These are phyloP conservation scores for Chamaedrilus cognettii DNA, from an alignment of 2,888 invertebrate species.

Conservation along the genomic window DNA sequence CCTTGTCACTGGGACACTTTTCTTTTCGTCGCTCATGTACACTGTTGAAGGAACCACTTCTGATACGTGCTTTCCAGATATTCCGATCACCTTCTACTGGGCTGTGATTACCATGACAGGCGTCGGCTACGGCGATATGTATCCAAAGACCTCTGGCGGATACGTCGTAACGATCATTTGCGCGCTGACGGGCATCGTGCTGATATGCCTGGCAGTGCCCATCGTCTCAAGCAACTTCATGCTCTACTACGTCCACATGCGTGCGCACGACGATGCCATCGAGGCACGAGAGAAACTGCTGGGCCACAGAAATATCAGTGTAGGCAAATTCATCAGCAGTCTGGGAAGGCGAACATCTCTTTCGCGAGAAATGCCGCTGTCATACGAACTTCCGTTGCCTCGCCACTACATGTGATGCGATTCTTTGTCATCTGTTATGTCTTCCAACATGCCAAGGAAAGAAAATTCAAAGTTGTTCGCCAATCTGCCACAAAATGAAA, in stretches of 20 bases:
- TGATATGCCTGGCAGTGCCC: conserved; percentile 46
- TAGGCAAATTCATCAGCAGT: no score
- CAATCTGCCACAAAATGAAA: no score
- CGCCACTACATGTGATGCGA: no score
- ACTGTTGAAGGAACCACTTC: conserved; percentile 24
- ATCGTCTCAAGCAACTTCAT: conserved; percentile 47
- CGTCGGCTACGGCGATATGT: conserved; percentile 46
- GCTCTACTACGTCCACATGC: conserved; percentile 38
- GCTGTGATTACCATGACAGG: conserved; percentile 45
- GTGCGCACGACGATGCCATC: conserved; percentile 14
- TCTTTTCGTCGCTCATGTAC: conserved; percentile 33
- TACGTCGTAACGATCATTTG: conserved; percentile 44
- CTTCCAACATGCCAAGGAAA: no score
- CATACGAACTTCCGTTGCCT: no score
- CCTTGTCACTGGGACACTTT: conserved; percentile 29
- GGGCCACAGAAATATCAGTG: no score
- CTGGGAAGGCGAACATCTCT: no score
- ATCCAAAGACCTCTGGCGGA: conserved; percentile 40
- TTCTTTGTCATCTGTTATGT: no score
- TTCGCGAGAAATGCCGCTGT: no score
- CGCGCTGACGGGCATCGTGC: conserved; percentile 44
- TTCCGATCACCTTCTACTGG: conserved; percentile 44
- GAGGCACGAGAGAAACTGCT: conserved; percentile 10
- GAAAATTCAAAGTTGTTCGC: no score
- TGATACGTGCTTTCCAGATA: conserved; percentile 34